Conservation (phyloP, 2,888 invertebrate genomes). For the Pegoplata infirma region DNA sequence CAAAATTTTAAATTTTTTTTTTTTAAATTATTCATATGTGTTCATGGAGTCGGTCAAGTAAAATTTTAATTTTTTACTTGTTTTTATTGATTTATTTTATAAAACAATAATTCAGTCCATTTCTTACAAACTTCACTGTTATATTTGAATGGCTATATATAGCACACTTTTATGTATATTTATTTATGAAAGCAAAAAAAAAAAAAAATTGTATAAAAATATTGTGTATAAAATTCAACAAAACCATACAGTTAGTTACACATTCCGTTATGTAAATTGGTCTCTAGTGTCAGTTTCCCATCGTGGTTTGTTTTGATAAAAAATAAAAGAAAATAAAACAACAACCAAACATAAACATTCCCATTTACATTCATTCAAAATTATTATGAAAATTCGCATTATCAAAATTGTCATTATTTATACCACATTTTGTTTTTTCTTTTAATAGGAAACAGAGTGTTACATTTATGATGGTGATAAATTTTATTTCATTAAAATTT, state of each 20-base stretch:
- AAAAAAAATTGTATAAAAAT: constrained; percentile 8
- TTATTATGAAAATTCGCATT: constrained; percentile 8
- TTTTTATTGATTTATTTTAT: no score
- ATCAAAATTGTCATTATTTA: constrained; percentile 20
- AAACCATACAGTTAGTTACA: constrained; percentile 34
- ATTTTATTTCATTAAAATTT: constrained; percentile 4
- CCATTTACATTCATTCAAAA: background rate
- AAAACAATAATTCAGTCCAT: no score
- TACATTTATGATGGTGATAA: constrained; percentile 16
- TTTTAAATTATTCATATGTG: no score
- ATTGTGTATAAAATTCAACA: no score
- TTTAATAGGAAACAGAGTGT: constrained; percentile 5
- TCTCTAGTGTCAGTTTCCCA: constrained; percentile 54
- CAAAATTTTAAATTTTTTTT: no score
- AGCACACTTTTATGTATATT: background rate
- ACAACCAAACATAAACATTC: background rate
- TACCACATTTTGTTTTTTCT: background rate
- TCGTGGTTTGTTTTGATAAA: constrained; percentile 40
- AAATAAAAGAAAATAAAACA: background rate
- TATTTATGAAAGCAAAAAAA: constrained; percentile 2
- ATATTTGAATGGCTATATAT: background rate
- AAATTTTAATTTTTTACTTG: no score
- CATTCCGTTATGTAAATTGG: constrained; percentile 61
- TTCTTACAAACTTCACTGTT: background rate
- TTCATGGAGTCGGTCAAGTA: no score